Percentiles rank a stretch among this genome's conserved stretches.
phyloP scores from a whole-genome alignment of 2,888 invertebrate species.

The Pseudococcus viburni region DNA sequence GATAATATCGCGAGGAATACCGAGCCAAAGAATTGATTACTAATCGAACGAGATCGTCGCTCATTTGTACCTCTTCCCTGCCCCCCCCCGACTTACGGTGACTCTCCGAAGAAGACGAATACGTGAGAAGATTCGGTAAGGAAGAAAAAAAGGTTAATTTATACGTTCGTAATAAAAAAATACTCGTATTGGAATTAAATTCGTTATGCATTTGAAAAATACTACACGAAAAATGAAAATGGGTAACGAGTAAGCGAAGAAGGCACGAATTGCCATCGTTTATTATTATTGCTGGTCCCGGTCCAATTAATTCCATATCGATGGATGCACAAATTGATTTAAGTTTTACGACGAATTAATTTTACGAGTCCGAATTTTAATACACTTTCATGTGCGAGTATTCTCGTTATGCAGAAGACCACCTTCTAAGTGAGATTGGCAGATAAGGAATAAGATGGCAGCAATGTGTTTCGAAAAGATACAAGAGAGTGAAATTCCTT shows the following conservation, averaged over 20 bases:
- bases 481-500: too few species aligned
- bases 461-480: too few species aligned
- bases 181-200: not conserved
- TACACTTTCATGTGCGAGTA: not conserved
- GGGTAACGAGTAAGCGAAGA: not conserved
- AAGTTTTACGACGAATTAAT: conserved; percentile 10
- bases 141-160: not conserved
- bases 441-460: too few species aligned
- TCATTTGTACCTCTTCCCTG: not conserved
- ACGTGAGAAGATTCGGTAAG: conserved; percentile 17
- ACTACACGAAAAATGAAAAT: not conserved
- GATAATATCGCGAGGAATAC: not conserved
- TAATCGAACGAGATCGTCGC: not conserved
- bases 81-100: too few species aligned
- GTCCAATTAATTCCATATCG: not conserved
- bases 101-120: not conserved
- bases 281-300: not conserved
- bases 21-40: not conserved
- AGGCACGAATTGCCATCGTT: not conserved
- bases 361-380: conserved; percentile 24
- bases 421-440: not conserved
- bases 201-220: not conserved
- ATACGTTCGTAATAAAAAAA: not conserved
- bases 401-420: not conserved
- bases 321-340: not conserved